phyloP scores from a whole-genome alignment of 2,888 invertebrate genomes.

The Listrodromus nycthemerus region DNA sequence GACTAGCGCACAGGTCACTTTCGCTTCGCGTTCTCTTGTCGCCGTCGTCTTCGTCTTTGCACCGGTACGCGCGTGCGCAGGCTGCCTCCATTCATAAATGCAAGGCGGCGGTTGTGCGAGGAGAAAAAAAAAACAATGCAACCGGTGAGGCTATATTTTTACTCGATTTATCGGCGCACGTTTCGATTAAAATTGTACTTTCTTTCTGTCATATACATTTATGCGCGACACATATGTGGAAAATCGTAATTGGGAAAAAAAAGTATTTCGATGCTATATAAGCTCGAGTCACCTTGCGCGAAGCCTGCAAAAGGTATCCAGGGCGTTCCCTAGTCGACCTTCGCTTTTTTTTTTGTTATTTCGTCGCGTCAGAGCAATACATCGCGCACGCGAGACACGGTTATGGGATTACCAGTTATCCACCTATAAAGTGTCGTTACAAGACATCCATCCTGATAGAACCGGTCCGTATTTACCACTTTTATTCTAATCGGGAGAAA shows the following conservation, averaged over 20 bases:
- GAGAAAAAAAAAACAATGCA: not conserved
- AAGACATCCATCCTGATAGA: not conserved
- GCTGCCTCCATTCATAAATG: constrained; percentile 80
- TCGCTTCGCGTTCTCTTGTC: constrained; percentile 59
- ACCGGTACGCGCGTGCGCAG: constrained; percentile 65
- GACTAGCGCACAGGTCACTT: constrained; percentile 64
- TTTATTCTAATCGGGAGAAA: not conserved
- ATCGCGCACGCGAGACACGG: not conserved
- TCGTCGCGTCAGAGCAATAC: not conserved
- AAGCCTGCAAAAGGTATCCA: constrained; percentile 7
- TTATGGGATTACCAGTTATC: not conserved
- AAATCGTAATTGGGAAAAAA: not conserved
- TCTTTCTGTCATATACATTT: not conserved
- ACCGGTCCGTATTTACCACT: not conserved
- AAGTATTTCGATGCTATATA: not conserved
- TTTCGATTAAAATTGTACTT: not conserved
- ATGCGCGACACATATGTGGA: not conserved
- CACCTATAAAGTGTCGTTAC: not conserved
- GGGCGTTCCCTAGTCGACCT: constrained; percentile 4
- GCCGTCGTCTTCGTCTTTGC: constrained; percentile 41
- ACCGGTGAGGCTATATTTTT: constrained; percentile 25
- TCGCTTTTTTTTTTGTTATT: constrained; percentile 1
- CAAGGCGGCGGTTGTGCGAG: constrained; percentile 32
- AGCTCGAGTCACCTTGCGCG: not conserved
- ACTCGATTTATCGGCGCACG: not conserved